Conservation (phyloP, 1,140 invertebrate genomes). For the Hirudo medicinalis region DNA sequence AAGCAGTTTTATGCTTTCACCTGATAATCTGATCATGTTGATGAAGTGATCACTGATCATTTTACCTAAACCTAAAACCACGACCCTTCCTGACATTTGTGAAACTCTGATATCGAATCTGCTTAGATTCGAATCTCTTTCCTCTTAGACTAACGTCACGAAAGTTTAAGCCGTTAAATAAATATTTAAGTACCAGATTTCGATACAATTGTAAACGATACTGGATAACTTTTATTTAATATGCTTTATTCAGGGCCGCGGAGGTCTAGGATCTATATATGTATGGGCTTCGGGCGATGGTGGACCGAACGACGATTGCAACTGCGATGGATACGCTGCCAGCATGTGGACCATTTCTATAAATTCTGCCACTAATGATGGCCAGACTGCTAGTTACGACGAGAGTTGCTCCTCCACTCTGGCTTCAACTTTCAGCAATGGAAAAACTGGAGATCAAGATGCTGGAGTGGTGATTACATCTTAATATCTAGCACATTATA, state of each 20-base stretch:
- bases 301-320: slow-evolving; percentile 67
- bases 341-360: slow-evolving; percentile 76
- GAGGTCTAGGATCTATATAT: slow-evolving; percentile 69
- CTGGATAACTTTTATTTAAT: slow-evolving; percentile 52
- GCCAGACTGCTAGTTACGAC: slow-evolving; percentile 61
- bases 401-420: slow-evolving; percentile 52
- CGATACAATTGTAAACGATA: too few relatives aligned
- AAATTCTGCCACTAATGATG: slow-evolving; percentile 65
- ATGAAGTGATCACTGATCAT: too few relatives aligned
- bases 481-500: background rate
- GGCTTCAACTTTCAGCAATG: slow-evolving; percentile 91
- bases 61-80: too few relatives aligned
- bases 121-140: too few relatives aligned
- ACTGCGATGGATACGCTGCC: slow-evolving; percentile 75
- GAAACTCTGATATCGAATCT: too few relatives aligned
- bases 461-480: slow-evolving; percentile 71
- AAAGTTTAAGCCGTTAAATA: too few relatives aligned
- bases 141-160: too few relatives aligned
- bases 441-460: slow-evolving; percentile 78
- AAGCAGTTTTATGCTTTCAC: too few relatives aligned
- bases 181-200: too few relatives aligned
- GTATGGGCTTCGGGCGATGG: slow-evolving; percentile 89
- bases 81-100: too few relatives aligned
- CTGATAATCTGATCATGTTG: too few relatives aligned
- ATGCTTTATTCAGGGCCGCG: slow-evolving; percentile 53